Percentiles rank a stretch among this genome's conserved stretches.
These are phyloP conservation scores for Lithophane socia DNA, from an alignment of 2,888 invertebrate species.

Conservation along the genomic window DNA sequence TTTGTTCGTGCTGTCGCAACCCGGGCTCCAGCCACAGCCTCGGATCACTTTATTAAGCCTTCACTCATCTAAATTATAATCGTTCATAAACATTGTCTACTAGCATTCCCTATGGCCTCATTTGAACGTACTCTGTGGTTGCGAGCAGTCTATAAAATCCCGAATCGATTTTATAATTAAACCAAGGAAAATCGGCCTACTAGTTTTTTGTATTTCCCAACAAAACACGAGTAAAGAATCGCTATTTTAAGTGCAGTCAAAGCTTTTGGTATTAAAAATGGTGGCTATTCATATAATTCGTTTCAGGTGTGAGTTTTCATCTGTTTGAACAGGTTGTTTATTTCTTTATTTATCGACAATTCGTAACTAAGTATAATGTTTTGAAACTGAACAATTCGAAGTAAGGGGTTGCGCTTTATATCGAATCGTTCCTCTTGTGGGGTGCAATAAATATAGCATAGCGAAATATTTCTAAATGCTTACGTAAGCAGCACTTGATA, in stretches of 20 bases:
- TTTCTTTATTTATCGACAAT: neutral
- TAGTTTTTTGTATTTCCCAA: constrained; percentile 38
- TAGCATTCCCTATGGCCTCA: constrained; percentile 66
- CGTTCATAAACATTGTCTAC: constrained; percentile 67
- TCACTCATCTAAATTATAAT: constrained; percentile 85
- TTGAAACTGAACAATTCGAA: neutral
- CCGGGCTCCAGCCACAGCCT: constrained; percentile 81
- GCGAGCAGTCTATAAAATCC: constrained; percentile 45
- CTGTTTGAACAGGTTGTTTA: constrained; percentile 8
- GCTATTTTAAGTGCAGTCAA: constrained; percentile 42
- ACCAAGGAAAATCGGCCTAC: constrained; percentile 41
- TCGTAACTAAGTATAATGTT: neutral
- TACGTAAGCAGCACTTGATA: constrained; percentile 79
- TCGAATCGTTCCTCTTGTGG: neutral
- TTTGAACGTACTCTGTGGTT: constrained; percentile 59
- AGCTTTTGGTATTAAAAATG: constrained; percentile 8
- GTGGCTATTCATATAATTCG: constrained; percentile 4
- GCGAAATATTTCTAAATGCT: constrained; percentile 74
- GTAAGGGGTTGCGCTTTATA: neutral
- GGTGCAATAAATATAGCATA: constrained; percentile 51
- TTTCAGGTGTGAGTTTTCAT: constrained; percentile 22
- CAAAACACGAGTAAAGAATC: constrained; percentile 21
- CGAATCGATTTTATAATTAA: constrained; percentile 50
- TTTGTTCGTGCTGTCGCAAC: constrained; percentile 89
- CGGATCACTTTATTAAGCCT: constrained; percentile 87